Evolutionary conservation across 2,888 invertebrate species (phyloP).

Genomic region (Tiphia femorata): DNA sequence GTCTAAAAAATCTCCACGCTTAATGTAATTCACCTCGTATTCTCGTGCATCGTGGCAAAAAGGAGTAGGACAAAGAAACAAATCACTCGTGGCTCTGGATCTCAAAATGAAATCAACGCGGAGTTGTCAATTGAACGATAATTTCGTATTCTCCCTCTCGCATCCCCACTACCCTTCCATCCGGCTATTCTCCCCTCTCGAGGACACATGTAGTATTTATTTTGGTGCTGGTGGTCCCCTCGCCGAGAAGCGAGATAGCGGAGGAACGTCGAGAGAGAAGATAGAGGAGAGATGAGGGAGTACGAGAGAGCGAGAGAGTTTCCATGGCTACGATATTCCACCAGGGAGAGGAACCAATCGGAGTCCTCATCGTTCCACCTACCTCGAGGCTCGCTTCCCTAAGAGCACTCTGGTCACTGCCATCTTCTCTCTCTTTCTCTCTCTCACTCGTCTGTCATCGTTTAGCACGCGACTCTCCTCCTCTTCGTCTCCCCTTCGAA

Average conservation of each 20-base stretch:
- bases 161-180: neutral
- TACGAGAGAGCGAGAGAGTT: constrained; percentile 46
- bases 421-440: constrained; percentile 11
- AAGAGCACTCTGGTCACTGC: too few species aligned
- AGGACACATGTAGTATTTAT: constrained; percentile 32
- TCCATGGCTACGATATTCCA: constrained; percentile 62
- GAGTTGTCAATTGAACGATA: too few species aligned
- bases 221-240: constrained; percentile 25
- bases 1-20: too few species aligned
- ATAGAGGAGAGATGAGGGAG: neutral
- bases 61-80: too few species aligned
- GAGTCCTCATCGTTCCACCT: constrained; percentile 54
- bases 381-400: constrained; percentile 37
- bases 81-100: too few species aligned
- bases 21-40: too few species aligned
- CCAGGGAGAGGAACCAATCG: constrained; percentile 57
- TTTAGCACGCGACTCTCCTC: neutral
- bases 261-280: neutral
- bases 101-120: too few species aligned
- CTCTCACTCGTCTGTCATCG: neutral
- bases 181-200: neutral
- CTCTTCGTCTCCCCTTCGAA: neutral
- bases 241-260: constrained; percentile 15
- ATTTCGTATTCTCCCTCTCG: constrained; percentile 7
- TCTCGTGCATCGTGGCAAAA: too few species aligned